Base-by-base conservation (phyloP, 2,888 invertebrate species). In the Nomada fabriciana region DNA sequence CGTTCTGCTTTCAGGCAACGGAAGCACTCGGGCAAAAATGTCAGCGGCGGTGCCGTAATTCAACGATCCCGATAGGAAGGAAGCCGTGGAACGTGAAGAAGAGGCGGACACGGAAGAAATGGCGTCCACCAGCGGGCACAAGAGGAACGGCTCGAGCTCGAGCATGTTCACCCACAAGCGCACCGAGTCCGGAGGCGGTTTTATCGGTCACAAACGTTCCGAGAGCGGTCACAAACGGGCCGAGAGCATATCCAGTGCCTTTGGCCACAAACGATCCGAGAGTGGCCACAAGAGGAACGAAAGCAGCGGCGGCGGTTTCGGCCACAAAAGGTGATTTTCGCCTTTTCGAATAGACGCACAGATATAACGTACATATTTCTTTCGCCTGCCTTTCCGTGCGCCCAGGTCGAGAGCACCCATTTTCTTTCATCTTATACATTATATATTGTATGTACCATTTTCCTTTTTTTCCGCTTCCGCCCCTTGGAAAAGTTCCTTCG, bases 231-330 rank as follows among this genome's bases (percentile, higher is more conserved):
- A 93, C 86, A 92, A 89, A 82, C 91, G 93, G 68, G 92, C 93
- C 86, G 93, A 94, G 84, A 93, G 93, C 89, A 93, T 93, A 91
- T 92, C 93, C 87, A 93, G 92, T 90, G 92, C 91, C 90, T 93
- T 93, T 88, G 92, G 93, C 80, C 93, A 93, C 88, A 93, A 92
- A 82, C 91, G 92, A 73, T 90, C 91, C 68, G 93, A 92, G 72
- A 91, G 91, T 83, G 91, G 91, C 75, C 93, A 93, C 87, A 92
- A 93, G 76, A 90, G 91, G 80, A 91, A 91, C 71, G 93, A 92
- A 53, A 91, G 91, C 86, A 91, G 90, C 73, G 89, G 88, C 74
- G 89, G 91, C 76, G 91, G 90, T 74, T 93, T 92, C 80, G 92
- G 91, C 13, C 93, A 93, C 80, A 91, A 89, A 85, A 93, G 93